phyloP scores from a whole-genome alignment of 2,888 invertebrate species.

The Leptodirus hochenwartii region DNA sequence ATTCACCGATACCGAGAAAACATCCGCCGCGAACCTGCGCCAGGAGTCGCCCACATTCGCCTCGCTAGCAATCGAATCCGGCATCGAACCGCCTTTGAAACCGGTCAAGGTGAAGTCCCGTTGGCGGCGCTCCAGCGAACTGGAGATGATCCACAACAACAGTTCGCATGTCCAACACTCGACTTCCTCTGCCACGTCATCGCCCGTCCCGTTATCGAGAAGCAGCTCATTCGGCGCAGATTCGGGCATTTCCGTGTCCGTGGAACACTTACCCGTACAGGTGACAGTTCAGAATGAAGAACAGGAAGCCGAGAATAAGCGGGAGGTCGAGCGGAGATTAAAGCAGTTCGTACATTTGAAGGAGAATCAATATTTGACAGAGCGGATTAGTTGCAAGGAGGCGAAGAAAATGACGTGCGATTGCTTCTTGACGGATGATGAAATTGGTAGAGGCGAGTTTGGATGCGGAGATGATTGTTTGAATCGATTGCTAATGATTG shows the following conservation, averaged over 20 bases:
- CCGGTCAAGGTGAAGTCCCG: conserved; percentile 65
- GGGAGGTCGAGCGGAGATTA: conserved; percentile 38
- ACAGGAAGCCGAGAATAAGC: conserved; percentile 14
- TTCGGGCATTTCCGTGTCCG: too few species aligned
- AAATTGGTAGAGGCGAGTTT: conserved; percentile 60
- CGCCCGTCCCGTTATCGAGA: too few species aligned
- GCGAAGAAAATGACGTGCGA: conserved; percentile 90
- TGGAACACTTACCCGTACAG: conserved; percentile 3
- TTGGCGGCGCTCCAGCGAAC: conserved; percentile 57
- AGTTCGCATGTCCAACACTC: too few species aligned
- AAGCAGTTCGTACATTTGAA: conserved; percentile 63
- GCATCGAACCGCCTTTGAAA: conserved; percentile 34
- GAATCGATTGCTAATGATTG: conserved; percentile 94
- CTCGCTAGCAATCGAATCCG: conserved; percentile 16
- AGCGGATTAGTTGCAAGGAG: conserved; percentile 75
- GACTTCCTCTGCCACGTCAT: too few species aligned
- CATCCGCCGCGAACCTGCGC: conserved; percentile 12
- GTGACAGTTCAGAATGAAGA: too few species aligned
- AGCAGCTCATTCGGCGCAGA: too few species aligned
- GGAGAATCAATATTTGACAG: conserved; percentile 74
- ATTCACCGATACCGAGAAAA: conserved; percentile 20
- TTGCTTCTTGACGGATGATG: conserved; percentile 81
- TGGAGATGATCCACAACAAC: conserved; percentile 37
- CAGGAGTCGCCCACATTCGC: conserved; percentile 26
- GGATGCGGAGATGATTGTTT: conserved; percentile 94